phyloP scores from a whole-genome alignment of 2,888 invertebrate species.

The Catotricha subobsoleta region DNA sequence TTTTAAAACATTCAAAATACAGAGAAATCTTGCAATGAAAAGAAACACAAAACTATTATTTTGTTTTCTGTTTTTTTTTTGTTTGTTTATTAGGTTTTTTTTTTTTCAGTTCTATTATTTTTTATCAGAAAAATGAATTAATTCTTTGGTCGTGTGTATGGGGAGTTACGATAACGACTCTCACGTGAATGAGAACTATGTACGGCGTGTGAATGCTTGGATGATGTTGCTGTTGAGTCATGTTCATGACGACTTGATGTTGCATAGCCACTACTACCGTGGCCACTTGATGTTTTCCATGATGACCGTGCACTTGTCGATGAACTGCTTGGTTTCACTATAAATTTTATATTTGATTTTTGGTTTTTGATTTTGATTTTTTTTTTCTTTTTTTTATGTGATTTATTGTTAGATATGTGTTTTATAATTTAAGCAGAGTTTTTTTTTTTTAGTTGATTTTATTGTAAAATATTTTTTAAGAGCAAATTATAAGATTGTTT shows the following conservation, averaged over 20 bases:
- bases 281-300: conserved; percentile 12
- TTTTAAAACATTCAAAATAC: no score
- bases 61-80: not conserved
- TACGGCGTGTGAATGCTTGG: conserved; percentile 10
- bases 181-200: conserved; percentile 13
- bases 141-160: conserved; percentile 38
- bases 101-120: conserved; percentile 8
- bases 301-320: conserved; percentile 9
- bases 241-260: conserved; percentile 12
- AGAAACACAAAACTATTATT: no score
- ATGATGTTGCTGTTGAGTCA: conserved; percentile 8
- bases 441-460: no score
- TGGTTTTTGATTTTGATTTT: not conserved
- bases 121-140: no score
- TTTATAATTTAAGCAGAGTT: no score
- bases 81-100: not conserved
- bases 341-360: conserved; percentile 3
- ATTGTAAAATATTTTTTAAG: no score
- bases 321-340: conserved; percentile 12
- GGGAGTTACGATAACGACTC: conserved; percentile 38
- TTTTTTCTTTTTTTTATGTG: not conserved
- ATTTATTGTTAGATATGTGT: no score
- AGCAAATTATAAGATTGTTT: no score
- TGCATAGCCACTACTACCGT: conserved; percentile 9
- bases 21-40: no score